Conservation (phyloP, 2,113 vertebrate species). For the Varanus komodoensis region DNA sequence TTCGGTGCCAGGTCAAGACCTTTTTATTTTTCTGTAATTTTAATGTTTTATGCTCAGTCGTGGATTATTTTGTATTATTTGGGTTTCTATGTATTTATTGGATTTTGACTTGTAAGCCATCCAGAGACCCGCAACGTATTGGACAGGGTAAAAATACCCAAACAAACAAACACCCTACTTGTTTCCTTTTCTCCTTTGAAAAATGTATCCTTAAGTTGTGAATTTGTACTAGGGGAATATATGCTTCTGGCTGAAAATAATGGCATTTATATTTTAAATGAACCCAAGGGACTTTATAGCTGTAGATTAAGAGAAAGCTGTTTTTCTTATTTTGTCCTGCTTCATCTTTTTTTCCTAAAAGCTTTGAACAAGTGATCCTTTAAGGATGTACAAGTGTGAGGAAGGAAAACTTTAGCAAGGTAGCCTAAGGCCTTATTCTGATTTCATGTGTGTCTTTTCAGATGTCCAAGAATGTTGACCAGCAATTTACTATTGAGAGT, state of each 20-base stretch:
- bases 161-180: too few relatives aligned
- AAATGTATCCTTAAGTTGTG: not conserved
- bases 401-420: not conserved
- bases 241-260: not conserved
- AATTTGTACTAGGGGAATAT: not conserved
- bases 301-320: not conserved
- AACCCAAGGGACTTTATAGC: not conserved
- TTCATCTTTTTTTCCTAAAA: not conserved
- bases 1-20: too few relatives aligned
- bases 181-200: not conserved
- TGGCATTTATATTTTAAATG: not conserved
- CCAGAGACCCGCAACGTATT: too few relatives aligned
- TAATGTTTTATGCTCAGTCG: too few relatives aligned
- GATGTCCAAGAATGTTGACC: slow-evolving; percentile 52
- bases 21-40: too few relatives aligned
- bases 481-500: slow-evolving; percentile 66
- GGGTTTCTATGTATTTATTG: too few relatives aligned
- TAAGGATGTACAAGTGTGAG: not conserved
- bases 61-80: too few relatives aligned
- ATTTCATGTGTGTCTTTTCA: slow-evolving; percentile 58
- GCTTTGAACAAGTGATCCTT: not conserved
- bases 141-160: too few relatives aligned
- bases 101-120: too few relatives aligned
- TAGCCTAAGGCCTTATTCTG: not conserved
- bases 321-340: not conserved